Conservation (phyloP, 1,140 invertebrate species). For the Nephotettix cincticeps region DNA sequence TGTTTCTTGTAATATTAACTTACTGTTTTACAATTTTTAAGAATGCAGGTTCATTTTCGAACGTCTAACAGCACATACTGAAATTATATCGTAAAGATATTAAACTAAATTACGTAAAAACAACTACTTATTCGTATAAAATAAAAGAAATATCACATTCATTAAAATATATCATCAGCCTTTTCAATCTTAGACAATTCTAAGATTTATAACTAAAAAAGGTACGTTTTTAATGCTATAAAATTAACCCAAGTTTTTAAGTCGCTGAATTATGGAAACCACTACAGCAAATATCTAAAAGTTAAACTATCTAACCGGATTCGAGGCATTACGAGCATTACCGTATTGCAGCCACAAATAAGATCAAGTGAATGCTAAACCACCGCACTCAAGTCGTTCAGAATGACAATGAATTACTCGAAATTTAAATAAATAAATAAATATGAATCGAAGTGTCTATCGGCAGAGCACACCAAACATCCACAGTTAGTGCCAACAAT, state of each 20-base stretch:
- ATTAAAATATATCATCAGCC: slow-evolving; percentile 19
- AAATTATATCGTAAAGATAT: no score
- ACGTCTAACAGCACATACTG: no score
- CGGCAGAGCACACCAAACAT: slow-evolving; percentile 21
- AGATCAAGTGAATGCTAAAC: slow-evolving; percentile 6
- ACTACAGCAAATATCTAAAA: slow-evolving; percentile 5
- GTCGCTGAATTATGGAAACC: not conserved
- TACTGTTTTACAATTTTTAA: no score
- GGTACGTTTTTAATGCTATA: not conserved
- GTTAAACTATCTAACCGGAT: not conserved
- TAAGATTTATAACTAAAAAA: slow-evolving; percentile 6
- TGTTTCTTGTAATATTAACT: no score
- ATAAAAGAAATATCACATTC: slow-evolving; percentile 13
- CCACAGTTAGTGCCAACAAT: slow-evolving; percentile 14
- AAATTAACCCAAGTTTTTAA: slow-evolving; percentile 11
- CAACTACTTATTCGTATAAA: slow-evolving; percentile 1
- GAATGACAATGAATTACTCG: slow-evolving; percentile 4
- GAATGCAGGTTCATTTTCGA: no score
- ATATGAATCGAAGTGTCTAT: slow-evolving; percentile 19
- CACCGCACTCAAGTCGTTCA: slow-evolving; percentile 12
- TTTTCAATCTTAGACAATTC: slow-evolving; percentile 4
- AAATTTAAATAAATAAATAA: slow-evolving; percentile 23
- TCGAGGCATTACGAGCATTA: not conserved
- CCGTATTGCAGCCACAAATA: slow-evolving; percentile 17
- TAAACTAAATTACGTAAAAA: slow-evolving; percentile 16